Base-by-base conservation (phyloP, 2,888 invertebrate species). In the Epinotia bilunana region DNA sequence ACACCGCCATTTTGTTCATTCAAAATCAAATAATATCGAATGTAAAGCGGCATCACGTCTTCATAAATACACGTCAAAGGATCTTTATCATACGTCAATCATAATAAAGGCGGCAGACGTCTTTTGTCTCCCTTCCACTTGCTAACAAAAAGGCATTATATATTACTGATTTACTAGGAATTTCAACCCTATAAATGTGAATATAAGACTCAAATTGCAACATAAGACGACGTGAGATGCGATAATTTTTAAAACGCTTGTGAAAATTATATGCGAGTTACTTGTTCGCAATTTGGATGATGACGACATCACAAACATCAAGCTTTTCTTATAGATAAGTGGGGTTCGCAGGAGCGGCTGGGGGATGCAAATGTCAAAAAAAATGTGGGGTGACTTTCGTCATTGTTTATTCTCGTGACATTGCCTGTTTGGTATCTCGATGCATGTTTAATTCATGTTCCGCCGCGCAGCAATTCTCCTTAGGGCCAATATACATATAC, bases 31-130 rank as follows among this genome's bases (percentile, higher is more conserved):
- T 20, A 63, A 62, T 13, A 63, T 43, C 3, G 16, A 16, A 18
- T 18, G 5, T n/a, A 5, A 39, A 12, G 20, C 43, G 16, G 43
- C 63, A 20, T 43, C 63, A 33, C 20, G 46, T 63, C 63, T 63
- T 18, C 20, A 63, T 62, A 43, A 43, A 62, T 43, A 33, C 20
- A 20, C 43, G 63, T 63, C 43, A n/a, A 20, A 11, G 20, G 13
- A 43, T 62, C 65, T 83, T 81, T 81, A 83, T 81, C 83, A 80
- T 80, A 81, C 82, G 84, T 83, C 84, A 83, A 82, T 84, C 84
- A 83, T 81, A 84, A 83, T 83, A 82, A 83, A 74, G 63, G 73
- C 60, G 39, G 62, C 43, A 63, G 62, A 63, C 43, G 62, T 63
- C 43, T 63, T 63, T 43, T 43, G 62, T 63, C 62, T 63, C 43